Conservation (phyloP, 1,140 invertebrate genomes). For the Drosophila lowei region DNA sequence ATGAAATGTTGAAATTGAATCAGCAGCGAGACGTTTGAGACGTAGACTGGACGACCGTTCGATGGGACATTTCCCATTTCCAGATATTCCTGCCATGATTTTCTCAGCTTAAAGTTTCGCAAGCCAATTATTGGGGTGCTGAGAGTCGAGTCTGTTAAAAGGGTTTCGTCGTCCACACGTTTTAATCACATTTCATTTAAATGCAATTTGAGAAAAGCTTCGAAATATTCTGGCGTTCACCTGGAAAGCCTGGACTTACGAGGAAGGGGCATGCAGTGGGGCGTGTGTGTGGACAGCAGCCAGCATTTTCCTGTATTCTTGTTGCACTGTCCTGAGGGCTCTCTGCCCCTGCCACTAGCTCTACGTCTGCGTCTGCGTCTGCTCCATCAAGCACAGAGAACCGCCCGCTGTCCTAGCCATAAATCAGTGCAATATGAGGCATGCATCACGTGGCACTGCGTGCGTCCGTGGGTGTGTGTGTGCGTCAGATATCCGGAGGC, state of each 20-base stretch:
- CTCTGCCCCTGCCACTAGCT: background rate
- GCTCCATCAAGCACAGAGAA: slow-evolving; percentile 3
- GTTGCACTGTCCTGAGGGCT: slow-evolving; percentile 18
- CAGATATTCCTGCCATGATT: background rate
- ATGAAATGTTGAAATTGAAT: background rate
- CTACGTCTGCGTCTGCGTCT: background rate
- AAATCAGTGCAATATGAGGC: slow-evolving; percentile 54
- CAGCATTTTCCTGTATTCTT: slow-evolving; percentile 20
- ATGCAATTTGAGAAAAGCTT: slow-evolving; percentile 40
- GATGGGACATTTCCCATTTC: background rate
- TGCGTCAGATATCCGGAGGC: slow-evolving; percentile 12
- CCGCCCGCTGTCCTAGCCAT: slow-evolving; percentile 36
- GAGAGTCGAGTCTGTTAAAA: slow-evolving; percentile 14
- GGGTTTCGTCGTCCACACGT: slow-evolving; percentile 36
- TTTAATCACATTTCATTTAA: slow-evolving; percentile 42
- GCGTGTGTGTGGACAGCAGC: background rate
- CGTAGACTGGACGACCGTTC: too few relatives aligned
- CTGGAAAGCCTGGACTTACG: slow-evolving; percentile 1
- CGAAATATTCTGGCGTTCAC: slow-evolving; percentile 11
- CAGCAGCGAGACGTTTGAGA: too few relatives aligned
- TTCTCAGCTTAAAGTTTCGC: background rate
- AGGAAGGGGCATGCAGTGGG: background rate
- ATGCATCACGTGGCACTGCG: slow-evolving; percentile 34
- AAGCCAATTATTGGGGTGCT: slow-evolving; percentile 14
- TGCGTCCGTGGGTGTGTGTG: slow-evolving; percentile 17